phyloP scores from a whole-genome alignment of 2,113 vertebrate genomes.

The Phocoena phocoena region DNA sequence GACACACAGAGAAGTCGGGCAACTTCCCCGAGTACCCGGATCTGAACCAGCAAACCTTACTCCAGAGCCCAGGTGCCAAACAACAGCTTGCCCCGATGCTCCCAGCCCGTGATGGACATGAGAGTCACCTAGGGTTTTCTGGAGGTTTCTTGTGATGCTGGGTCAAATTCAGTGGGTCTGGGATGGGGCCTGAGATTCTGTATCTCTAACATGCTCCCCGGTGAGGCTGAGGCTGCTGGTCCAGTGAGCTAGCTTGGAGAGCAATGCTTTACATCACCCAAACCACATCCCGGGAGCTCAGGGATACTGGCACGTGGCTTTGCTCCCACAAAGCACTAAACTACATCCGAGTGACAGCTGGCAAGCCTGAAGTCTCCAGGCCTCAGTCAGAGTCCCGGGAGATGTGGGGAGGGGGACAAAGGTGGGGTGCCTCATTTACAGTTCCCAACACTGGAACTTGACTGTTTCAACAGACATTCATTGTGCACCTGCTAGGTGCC shows the following conservation, averaged over 20 bases:
- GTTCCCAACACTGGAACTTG: neutral
- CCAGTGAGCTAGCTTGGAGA: neutral
- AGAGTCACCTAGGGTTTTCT: neutral
- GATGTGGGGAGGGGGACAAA: neutral
- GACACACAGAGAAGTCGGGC: neutral
- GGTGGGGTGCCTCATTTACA: rapidly evolving
- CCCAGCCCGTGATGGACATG: rapidly evolving
- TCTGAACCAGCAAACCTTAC: neutral
- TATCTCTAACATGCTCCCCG: neutral
- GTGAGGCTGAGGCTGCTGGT: neutral
- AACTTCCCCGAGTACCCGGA: neutral
- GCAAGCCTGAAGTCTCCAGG: neutral
- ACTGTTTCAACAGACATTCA: neutral
- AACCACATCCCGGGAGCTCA: neutral
- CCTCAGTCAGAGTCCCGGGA: neutral
- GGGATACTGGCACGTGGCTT: rapidly evolving
- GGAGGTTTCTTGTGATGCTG: neutral
- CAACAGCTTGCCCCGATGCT: neutral
- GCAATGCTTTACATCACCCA: neutral
- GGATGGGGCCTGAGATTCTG: neutral
- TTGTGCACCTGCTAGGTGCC: neutral
- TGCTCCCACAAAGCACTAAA: neutral
- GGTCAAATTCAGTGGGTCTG: no score
- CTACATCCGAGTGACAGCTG: neutral
- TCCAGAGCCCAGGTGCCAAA: neutral